phyloP scores from a whole-genome alignment of 1,140 invertebrate genomes.

The Apis cerana region DNA sequence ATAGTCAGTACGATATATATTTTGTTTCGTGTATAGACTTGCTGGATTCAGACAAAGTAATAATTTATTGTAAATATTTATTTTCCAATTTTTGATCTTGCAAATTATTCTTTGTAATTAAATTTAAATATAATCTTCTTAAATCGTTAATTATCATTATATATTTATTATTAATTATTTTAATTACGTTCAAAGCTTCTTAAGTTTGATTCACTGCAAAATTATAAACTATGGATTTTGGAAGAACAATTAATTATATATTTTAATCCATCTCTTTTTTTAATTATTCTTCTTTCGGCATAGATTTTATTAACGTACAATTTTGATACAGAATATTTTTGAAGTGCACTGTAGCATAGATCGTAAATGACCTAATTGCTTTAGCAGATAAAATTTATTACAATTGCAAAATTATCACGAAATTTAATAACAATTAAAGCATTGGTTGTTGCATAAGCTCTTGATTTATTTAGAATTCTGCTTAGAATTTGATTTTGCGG shows the following conservation, averaged over 20 bases:
- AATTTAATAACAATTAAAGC: neutral
- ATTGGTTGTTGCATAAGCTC: neutral
- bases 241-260: no score
- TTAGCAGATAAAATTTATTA: neutral
- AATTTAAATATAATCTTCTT: no score
- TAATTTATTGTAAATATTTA: neutral
- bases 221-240: no score
- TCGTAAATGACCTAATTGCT: no score
- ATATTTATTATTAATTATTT: neutral
- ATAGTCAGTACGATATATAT: slow-evolving; percentile 38
- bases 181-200: neutral
- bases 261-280: no score
- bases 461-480: neutral
- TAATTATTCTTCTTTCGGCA: no score
- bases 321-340: no score
- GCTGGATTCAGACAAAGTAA: slow-evolving; percentile 58
- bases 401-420: neutral
- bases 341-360: no score
- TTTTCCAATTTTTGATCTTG: neutral
- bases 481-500: slow-evolving; percentile 16
- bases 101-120: neutral
- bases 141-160: no score
- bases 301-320: no score
- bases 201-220: slow-evolving; percentile 2
- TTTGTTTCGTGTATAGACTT: slow-evolving; percentile 9